A percentile compares a stretch with the other conserved stretches of the same genome.
phyloP scores from a whole-genome alignment of 2,888 invertebrate genomes.

The Punctoribates punctum region DNA sequence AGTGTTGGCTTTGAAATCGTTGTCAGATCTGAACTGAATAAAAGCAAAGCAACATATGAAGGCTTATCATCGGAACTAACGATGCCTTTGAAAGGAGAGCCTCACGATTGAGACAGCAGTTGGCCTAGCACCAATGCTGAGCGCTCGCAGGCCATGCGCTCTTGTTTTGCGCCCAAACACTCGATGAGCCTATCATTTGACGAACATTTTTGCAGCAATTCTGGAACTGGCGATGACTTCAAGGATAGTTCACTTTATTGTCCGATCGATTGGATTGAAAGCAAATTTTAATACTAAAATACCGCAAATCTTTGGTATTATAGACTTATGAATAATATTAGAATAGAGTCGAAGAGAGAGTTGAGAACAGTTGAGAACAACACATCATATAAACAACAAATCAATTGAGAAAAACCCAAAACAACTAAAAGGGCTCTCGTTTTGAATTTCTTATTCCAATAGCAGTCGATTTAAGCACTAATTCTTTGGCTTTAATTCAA shows the following conservation, averaged over 20 bases:
- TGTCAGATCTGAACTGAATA: not conserved
- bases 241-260: constrained; percentile 8
- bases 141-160: constrained; percentile 1
- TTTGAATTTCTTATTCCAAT: too few species aligned
- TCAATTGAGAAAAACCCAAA: too few species aligned
- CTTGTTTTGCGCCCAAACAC: not conserved
- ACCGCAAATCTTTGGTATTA: not conserved
- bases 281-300: constrained; percentile 2
- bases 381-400: too few species aligned
- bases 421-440: too few species aligned
- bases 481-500: too few species aligned
- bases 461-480: too few species aligned
- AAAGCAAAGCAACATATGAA: constrained; percentile 13
- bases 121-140: not conserved
- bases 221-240: not conserved
- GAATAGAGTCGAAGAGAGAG: too few species aligned
- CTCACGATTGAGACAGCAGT: constrained; percentile 3
- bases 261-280: constrained; percentile 4
- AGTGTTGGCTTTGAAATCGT: not conserved
- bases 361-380: too few species aligned
- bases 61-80: not conserved
- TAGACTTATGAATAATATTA: not conserved
- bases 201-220: not conserved
- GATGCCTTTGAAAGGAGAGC: not conserved
- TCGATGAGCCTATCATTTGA: constrained; percentile 9